Evolutionary conservation across 2,113 vertebrate species (phyloP).

Genomic region (Columba livia): DNA sequence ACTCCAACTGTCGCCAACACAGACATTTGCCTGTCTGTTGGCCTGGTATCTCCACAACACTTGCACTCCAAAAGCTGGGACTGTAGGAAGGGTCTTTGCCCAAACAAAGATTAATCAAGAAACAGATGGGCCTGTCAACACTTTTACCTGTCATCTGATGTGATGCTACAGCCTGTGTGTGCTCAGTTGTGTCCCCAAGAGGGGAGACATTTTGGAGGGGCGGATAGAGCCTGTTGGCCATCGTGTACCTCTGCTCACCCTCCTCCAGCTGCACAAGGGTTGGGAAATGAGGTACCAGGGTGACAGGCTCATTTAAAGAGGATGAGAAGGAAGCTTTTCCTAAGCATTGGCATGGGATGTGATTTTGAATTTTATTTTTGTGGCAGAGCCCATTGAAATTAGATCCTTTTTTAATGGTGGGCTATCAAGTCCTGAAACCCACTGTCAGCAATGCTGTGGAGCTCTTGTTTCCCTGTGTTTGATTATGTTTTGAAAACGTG

Average conservation of each 20-base stretch:
- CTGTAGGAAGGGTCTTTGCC: not conserved
- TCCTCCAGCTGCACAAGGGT: not conserved
- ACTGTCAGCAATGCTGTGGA: not conserved
- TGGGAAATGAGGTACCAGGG: fast-evolving
- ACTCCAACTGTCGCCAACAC: not conserved
- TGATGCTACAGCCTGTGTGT: not conserved
- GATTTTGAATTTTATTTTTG: not conserved
- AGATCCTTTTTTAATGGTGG: not conserved
- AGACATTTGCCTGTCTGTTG: not conserved
- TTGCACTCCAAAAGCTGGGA: not conserved
- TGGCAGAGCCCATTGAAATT: not conserved
- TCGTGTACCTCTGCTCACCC: not conserved
- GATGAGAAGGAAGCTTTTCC: not conserved
- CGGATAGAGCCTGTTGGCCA: not conserved
- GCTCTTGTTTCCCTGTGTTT: not conserved
- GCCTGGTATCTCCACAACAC: not conserved
- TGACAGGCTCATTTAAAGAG: not conserved
- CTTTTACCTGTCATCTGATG: not conserved
- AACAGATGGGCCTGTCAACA: not conserved
- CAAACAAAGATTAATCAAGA: not conserved
- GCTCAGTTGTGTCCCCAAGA: not conserved
- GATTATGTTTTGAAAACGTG: not conserved
- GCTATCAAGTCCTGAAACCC: not conserved
- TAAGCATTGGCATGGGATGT: not conserved
- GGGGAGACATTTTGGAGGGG: not conserved